A percentile compares a stretch with the other conserved stretches of the same genome.
phyloP scores from a whole-genome alignment of 2,888 invertebrate species.

The Eugnorisma glareosa region DNA sequence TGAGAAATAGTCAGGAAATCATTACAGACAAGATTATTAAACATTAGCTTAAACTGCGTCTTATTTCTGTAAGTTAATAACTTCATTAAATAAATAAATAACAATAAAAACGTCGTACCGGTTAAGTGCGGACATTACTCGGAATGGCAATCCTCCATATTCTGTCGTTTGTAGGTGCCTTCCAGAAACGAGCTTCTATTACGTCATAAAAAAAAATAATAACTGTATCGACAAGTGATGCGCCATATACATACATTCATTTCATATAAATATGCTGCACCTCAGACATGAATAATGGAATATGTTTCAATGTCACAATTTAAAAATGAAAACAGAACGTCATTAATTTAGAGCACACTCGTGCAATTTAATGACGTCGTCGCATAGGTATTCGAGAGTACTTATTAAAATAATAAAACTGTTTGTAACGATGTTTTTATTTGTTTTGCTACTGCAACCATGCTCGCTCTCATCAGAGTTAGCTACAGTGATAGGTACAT shows the following conservation, averaged over 20 bases:
- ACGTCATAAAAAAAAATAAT: constrained; percentile 62
- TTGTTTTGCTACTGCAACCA: background rate
- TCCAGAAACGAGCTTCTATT: constrained; percentile 48
- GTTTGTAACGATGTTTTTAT: background rate
- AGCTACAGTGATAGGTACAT: background rate
- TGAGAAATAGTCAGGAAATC: constrained; percentile 14
- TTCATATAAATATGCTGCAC: constrained; percentile 11
- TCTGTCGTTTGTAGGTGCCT: constrained; percentile 53
- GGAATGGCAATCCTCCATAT: constrained; percentile 53
- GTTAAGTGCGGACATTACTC: constrained; percentile 59
- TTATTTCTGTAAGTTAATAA: constrained; percentile 42
- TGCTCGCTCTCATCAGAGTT: background rate
- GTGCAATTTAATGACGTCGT: constrained; percentile 35
- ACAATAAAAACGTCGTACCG: constrained; percentile 51
- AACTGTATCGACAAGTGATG: constrained; percentile 52
- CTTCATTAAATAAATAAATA: constrained; percentile 61
- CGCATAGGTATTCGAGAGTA: background rate
- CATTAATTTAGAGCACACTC: constrained; percentile 10
- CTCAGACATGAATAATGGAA: background rate
- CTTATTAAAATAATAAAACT: background rate
- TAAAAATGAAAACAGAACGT: constrained; percentile 5
- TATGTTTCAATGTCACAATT: constrained; percentile 3
- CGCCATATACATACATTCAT: constrained; percentile 8
- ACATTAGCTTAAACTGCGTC: constrained; percentile 14
- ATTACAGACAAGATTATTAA: constrained; percentile 8